Base-by-base conservation (phyloP, 2,888 invertebrate genomes). In the Cyrtodaria siliqua region DNA sequence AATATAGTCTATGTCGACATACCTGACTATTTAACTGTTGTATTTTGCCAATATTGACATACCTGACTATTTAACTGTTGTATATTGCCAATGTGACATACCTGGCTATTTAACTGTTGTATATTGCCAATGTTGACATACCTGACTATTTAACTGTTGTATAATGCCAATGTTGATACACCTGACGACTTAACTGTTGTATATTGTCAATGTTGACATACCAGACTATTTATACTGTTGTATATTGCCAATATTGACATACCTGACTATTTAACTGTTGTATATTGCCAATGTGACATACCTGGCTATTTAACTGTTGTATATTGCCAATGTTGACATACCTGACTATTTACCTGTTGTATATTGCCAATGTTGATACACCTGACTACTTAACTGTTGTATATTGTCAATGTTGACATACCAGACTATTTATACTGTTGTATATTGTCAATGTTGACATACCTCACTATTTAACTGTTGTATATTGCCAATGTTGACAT, bases 401-500 rank as follows among this genome's bases (percentile, higher is more conserved):
- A 33, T 33, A 8, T 33, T 89, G 38, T 92, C 92, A 29, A 91
- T n/a, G n/a, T n/a, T n/a, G n/a, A n/a, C n/a, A n/a, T 90, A 33
- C 33, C 33, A 8, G 33, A 12, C 33, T 33, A 33, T 33, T 33
- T 33, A 33, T n/a, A 8, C 33, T 33, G 33, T 33, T 33, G 6
- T 33, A 33, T 33, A 8, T 33, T n/a, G n/a, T n/a, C n/a, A n/a
- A 33, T 33, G 12, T 33, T 8, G 4, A 4, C 4, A 12, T 85
- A 91, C 91, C 89, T 92, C 91, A 49, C 90, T 88, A 75, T 91
- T 92, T 16, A 92, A 85, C 27, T 88, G 90, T 75, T 91, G 91
- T 49, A 91, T 91, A 59, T 87, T 89, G 38, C 92, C 92, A 29
- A 91, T 90, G 73, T 91, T 92, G 12, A 87, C n/a, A n/a, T n/a